Percentiles rank a stretch among this genome's conserved stretches.
Evolutionary conservation across 2,797 vertebrate genomes (phyloP).

Genomic region (Urosaurus nigricauda): DNA sequence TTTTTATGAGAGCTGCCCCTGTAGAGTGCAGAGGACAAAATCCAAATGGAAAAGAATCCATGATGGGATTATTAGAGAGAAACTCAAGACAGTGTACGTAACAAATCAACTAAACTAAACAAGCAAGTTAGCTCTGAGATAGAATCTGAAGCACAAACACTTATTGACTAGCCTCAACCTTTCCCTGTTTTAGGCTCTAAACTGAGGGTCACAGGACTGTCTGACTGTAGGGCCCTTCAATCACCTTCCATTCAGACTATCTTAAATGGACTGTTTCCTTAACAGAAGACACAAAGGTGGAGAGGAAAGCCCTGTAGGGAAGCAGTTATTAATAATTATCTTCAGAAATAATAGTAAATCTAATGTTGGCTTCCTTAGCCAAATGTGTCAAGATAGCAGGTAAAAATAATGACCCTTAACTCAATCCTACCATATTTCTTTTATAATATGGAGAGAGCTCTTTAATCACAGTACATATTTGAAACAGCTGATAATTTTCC

Average conservation of each 20-base stretch:
- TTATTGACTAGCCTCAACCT: neutral
- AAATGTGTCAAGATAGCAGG: neutral
- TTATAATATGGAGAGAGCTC: constrained; percentile 25
- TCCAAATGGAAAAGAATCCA: no score
- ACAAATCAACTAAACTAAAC: no score
- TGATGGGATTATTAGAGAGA: no score
- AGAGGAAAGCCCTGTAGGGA: constrained; percentile 7
- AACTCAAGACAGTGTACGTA: no score
- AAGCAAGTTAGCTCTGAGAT: no score
- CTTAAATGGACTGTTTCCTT: neutral
- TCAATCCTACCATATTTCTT: neutral
- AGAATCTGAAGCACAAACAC: no score
- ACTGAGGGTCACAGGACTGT: neutral
- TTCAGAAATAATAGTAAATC: constrained; percentile 1
- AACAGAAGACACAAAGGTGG: neutral
- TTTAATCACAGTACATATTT: neutral
- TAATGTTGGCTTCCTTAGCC: neutral
- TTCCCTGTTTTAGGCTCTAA: neutral
- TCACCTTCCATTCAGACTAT: neutral
- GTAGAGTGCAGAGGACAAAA: no score
- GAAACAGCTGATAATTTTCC: constrained; percentile 19
- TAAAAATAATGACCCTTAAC: neutral
- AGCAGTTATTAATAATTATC: neutral
- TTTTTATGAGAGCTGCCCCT: no score
- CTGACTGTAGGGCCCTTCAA: neutral